phyloP scores from a whole-genome alignment of 2,888 invertebrate genomes.

The Escarpia spicata region DNA sequence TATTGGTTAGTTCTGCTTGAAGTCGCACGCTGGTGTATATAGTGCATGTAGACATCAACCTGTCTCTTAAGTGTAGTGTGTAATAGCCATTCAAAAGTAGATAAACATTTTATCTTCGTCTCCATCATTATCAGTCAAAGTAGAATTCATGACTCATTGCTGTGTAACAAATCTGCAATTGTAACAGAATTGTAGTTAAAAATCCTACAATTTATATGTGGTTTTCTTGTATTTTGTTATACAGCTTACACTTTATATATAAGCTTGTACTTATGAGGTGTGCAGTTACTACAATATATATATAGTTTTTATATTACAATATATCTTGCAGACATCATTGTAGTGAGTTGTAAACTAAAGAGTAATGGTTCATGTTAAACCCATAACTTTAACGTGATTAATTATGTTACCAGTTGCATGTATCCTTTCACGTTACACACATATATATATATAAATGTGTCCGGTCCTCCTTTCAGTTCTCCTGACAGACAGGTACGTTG shows the following conservation, averaged over 20 bases:
- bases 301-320: neutral
- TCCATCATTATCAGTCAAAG: no score
- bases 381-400: neutral
- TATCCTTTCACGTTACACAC: neutral
- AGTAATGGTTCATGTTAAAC: neutral
- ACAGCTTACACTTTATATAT: no score
- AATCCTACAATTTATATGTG: neutral
- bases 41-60: neutral
- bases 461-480: conserved; percentile 44
- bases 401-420: neutral
- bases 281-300: neutral
- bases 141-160: no score
- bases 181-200: neutral
- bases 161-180: no score
- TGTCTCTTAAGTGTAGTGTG: neutral
- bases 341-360: neutral
- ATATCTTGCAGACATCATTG: neutral
- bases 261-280: no score
- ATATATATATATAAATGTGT: conserved; percentile 18
- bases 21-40: neutral
- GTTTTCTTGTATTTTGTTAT: no score
- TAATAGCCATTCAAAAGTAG: neutral
- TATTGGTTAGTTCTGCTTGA: neutral
- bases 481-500: conserved; percentile 59
- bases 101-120: no score